Evolutionary conservation across 2,888 invertebrate species (phyloP), one percentile per base, ranked within the genome.

Genomic region (Apotomis turbidana): DNA sequence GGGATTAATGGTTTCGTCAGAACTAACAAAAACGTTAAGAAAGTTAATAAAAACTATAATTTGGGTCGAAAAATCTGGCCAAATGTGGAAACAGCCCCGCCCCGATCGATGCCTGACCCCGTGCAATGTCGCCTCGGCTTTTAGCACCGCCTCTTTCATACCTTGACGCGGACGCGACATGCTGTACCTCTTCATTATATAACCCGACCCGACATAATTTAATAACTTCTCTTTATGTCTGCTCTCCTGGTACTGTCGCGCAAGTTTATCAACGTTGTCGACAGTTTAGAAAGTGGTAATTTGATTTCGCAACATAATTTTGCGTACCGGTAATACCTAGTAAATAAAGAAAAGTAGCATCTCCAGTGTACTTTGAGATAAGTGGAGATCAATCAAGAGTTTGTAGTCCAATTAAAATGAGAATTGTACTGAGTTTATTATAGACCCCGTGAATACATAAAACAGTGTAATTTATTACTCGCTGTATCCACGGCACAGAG

Each of bases 91-190:
- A 62, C 68, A 6, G 59, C 72, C 72, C 72, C 72, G 72, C 72
- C 81, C 78, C 88, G 90, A 90, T 91, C 91, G 90, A 91, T 90
- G 86, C 80, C 85, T 87, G 89, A 88, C 90, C 89, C 87, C 87
- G 88, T 84, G 85, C 86, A 85, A 86, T 86, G 84, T 87, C 85
- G 80, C 83, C 83, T 87, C 85, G 84, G 83, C 83, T 87, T 86
- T 84, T 83, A 86, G 78, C 83, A 83, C 79, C 83, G 79, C 81
- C 84, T 84, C 81, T 83, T 87, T 83, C 63, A 59, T 74, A 74
- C 74, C 71, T 74, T 85, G 83, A 84, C 84, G 82, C 78, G 81
- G 83, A 84, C 84, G 82, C 78, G 81, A 78, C 68, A 55, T 69
- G 54, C 68, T 60, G 72, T 63, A 70, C 55, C 67, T 74, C 71